phyloP scores from a whole-genome alignment of 92 coral and sea anemone species.

The Palythoa grandiflora region DNA sequence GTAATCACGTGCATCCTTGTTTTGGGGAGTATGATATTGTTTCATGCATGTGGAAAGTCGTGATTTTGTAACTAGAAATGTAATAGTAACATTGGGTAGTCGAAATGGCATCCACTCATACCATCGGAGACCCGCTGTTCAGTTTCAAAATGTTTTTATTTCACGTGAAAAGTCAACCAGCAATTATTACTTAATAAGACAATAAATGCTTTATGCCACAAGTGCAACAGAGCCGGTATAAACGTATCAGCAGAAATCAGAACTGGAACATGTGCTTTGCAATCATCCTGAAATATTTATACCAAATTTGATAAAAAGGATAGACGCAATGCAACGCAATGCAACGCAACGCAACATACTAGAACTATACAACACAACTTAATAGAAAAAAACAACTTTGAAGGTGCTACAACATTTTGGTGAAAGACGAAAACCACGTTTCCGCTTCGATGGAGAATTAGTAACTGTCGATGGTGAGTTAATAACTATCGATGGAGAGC shows the following conservation, averaged over 20 bases:
- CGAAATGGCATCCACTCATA: background rate
- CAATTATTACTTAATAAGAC: background rate
- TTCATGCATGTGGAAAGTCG: too few relatives aligned
- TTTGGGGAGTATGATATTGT: too few relatives aligned
- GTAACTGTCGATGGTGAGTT: too few relatives aligned
- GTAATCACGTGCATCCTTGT: too few relatives aligned
- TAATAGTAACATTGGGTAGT: background rate
- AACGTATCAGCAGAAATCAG: background rate
- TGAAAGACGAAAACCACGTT: background rate
- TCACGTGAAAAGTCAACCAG: background rate
- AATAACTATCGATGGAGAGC: too few relatives aligned
- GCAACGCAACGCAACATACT: background rate
- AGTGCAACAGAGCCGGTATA: background rate
- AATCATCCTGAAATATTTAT: conserved; percentile 5
- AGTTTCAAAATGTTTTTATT: conserved; percentile 1
- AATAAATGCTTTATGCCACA: background rate
- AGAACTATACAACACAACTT: background rate
- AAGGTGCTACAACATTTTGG: background rate
- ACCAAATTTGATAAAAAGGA: conserved; percentile 3
- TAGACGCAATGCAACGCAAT: background rate
- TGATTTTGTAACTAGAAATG: background rate
- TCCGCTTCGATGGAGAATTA: background rate
- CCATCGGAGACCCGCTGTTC: background rate
- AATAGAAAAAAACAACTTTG: background rate
- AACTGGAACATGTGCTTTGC: conserved; percentile 11